A percentile compares a stretch with the other conserved stretches of the same genome.
These are phyloP conservation scores for Siniperca knerii DNA, from an alignment of 2,113 vertebrate genomes.

Conservation along the genomic window DNA sequence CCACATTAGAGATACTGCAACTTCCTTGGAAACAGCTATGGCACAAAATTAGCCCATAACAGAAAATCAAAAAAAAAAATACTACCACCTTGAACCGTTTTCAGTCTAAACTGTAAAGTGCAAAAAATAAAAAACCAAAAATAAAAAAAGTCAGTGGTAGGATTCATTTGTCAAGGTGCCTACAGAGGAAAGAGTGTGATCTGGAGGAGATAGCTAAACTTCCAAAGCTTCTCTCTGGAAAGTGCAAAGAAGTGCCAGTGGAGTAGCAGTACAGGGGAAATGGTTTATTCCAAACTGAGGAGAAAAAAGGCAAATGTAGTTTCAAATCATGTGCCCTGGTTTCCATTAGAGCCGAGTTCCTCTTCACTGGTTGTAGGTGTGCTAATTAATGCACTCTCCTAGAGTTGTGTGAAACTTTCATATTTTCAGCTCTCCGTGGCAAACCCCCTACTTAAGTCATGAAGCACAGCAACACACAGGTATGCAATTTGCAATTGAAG, in stretches of 20 bases:
- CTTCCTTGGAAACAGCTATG: neutral
- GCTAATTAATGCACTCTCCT: neutral
- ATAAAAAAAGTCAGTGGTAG: too few relatives aligned
- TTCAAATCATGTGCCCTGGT: neutral
- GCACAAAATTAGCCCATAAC: neutral
- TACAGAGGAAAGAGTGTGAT: too few relatives aligned
- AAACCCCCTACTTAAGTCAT: neutral
- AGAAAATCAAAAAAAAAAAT: neutral
- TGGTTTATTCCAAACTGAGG: neutral
- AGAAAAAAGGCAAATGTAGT: neutral
- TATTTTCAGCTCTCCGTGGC: neutral
- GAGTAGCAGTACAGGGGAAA: neutral
- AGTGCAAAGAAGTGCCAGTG: neutral
- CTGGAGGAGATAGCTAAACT: too few relatives aligned
- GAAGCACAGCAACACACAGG: too few relatives aligned
- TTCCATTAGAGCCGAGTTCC: neutral
- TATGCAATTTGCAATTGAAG: too few relatives aligned
- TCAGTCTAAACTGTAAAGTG: neutral
- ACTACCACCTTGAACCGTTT: neutral
- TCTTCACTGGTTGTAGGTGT: neutral
- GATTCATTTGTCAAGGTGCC: too few relatives aligned
- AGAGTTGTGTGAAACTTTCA: neutral
- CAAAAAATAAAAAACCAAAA: neutral
- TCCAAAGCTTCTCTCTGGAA: too few relatives aligned
- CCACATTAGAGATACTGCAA: neutral